Percentiles rank a stretch among this genome's conserved stretches.
Evolutionary conservation across 2,113 vertebrate species (phyloP).

Genomic region (rabbit (Oryctolagus cuniculus)): mOryCun1.1 NC_091434.1:28053501-28054000

Average conservation of each 20-base stretch:
- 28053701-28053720: slow-evolving; percentile 31
- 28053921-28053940: no score
- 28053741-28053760: background rate
- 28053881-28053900: background rate
- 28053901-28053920: background rate
- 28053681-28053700: background rate
- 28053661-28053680: no score
- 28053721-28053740: background rate
- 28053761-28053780: background rate
- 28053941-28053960: no score
- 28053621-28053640: background rate
- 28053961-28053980: no score
- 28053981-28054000: no score
- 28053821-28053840: background rate
- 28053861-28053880: background rate
- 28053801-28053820: background rate
- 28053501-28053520: background rate
- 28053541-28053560: background rate
- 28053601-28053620: background rate
- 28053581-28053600: background rate
- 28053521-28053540: background rate
- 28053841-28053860: background rate
- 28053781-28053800: background rate
- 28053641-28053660: background rate
- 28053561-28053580: slow-evolving; percentile 21